Evolutionary conservation across 2,888 invertebrate genomes (phyloP).

Genomic region (Parnassius mnemosyne): DNA sequence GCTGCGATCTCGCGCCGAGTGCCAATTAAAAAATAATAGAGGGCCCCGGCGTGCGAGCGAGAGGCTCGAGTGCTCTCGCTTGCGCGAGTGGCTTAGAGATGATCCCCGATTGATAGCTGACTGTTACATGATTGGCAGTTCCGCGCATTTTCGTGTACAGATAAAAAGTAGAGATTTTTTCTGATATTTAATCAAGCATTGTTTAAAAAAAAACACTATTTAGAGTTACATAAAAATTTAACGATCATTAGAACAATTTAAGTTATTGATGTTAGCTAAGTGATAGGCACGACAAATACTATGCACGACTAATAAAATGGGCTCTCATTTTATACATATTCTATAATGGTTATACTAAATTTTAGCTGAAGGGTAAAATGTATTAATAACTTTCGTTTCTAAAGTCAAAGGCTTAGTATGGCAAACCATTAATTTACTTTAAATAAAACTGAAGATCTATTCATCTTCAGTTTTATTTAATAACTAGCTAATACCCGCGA

Average conservation of each 20-base stretch:
- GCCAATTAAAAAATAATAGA: conserved; percentile 79
- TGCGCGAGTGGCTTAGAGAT: conserved; percentile 58
- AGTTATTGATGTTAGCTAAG: neutral
- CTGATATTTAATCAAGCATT: conserved; percentile 24
- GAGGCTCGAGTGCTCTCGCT: conserved; percentile 50
- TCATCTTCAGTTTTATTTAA: too few relatives aligned
- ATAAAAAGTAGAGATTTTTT: conserved; percentile 22
- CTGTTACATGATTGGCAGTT: conserved; percentile 42
- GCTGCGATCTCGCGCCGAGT: conserved; percentile 65
- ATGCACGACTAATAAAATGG: too few relatives aligned
- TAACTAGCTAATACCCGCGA: too few relatives aligned
- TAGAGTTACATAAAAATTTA: neutral
- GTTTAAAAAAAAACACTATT: neutral
- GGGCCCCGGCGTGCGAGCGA: conserved; percentile 58
- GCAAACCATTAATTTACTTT: too few relatives aligned
- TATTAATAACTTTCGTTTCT: too few relatives aligned
- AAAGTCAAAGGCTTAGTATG: too few relatives aligned
- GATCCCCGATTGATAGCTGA: conserved; percentile 50
- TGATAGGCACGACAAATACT: neutral
- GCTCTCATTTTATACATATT: too few relatives aligned
- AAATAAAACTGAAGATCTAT: too few relatives aligned
- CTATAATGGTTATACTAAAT: too few relatives aligned
- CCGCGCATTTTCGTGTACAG: conserved; percentile 32
- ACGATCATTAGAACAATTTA: neutral
- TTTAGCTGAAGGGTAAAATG: too few relatives aligned